phyloP scores from a whole-genome alignment of 2,888 invertebrate genomes.

The Ophonus ardosiacus region DNA sequence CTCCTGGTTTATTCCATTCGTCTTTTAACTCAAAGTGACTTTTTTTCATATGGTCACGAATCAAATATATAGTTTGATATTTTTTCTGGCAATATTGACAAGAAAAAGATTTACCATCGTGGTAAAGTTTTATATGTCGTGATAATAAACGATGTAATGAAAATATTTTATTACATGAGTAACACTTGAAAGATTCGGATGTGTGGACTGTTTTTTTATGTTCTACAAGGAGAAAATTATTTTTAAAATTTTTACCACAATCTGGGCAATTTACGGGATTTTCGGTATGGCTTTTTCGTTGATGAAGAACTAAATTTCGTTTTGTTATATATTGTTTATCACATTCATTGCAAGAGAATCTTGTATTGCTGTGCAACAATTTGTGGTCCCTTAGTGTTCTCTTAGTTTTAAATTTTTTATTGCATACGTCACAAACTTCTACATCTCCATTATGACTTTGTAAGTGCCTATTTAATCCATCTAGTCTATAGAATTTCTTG shows the following conservation, averaged over 20 bases:
- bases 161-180: constrained; percentile 27
- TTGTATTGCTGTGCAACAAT: constrained; percentile 53
- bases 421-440: constrained; percentile 66
- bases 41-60: constrained; percentile 72
- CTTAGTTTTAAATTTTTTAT: constrained; percentile 67
- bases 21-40: constrained; percentile 69
- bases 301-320: constrained; percentile 65
- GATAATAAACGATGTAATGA: constrained; percentile 55
- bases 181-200: constrained; percentile 4
- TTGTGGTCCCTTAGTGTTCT: constrained; percentile 66
- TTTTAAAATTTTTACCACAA: constrained; percentile 68
- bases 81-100: constrained; percentile 72
- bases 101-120: constrained; percentile 67
- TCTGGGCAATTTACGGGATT: constrained; percentile 66
- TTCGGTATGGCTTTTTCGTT: constrained; percentile 59
- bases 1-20: constrained; percentile 65
- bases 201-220: constrained; percentile 37
- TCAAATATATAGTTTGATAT: constrained; percentile 72
- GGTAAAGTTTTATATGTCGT: constrained; percentile 65
- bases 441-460: constrained; percentile 63
- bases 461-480: constrained; percentile 67
- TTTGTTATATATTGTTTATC: constrained; percentile 8
- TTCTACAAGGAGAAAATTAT: constrained; percentile 59
- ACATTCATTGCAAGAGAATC: constrained; percentile 8
- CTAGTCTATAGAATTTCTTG: constrained; percentile 68